Evolutionary conservation across 2,113 vertebrate genomes (phyloP), one percentile per base, ranked within the genome.

Genomic region (Cyanoderma ruficeps): DNA sequence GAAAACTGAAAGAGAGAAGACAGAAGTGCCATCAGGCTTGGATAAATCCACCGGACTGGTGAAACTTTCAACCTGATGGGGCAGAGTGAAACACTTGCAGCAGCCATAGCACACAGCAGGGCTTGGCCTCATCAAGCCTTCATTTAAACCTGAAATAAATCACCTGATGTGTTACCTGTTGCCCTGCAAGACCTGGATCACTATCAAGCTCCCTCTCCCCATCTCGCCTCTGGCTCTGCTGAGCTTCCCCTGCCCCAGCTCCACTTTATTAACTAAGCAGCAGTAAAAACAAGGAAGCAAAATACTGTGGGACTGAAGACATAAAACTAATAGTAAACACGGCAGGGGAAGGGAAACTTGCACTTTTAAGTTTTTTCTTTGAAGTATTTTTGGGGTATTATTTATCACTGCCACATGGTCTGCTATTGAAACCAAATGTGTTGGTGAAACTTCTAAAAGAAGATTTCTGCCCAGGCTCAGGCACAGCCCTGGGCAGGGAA

Each of bases 331-430:
- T 53, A 97, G 96, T 96, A 95, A 95, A 96, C 97, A 94, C 96
- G 67, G 96, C 96, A 97, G 97, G 98, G 95, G 95, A 77, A 94
- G 94, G 92, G 96, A 97, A 95, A 97, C 93, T 88, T 86, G 55
- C 83, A 97, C 97, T 98, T 98, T 96, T 87, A 97, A 96, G 92
- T 98, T 96, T 94, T 94, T 92, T 53, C 98, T 98, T 98, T 98
- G 98, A 98, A 98, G 98, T 97, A 94, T 77, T 95, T 98, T 97
- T 96, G 87, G 90, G 96, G 84, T 91, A 94, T 92, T 97, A 97
- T 97, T 97, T 97, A 98, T 98, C 97, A 96, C 28, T 97, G 96
- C 98, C 98, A 98, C 97, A 98, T 98, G 98, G 78, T 93, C 85
- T 91, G 74, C 91, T 97, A 98, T 97, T 95, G 97, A 97, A 98